Evolutionary conservation across 2,888 invertebrate species (phyloP).

Genomic region (Crepidodera aurea): DNA sequence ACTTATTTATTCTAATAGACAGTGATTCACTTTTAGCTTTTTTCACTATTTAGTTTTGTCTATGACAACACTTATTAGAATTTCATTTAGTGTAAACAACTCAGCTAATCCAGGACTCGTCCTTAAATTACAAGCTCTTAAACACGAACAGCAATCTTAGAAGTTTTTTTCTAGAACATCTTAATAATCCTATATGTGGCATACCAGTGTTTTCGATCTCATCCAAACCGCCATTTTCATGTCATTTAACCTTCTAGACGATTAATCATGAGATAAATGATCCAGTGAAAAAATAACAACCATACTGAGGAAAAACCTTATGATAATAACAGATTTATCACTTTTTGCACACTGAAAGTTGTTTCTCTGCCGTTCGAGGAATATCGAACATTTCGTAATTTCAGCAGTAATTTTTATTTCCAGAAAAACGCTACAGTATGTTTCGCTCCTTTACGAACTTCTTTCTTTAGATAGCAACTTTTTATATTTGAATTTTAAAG

Average conservation of each 20-base stretch:
- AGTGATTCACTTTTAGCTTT: too few species aligned
- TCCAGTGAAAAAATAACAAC: conserved; percentile 25
- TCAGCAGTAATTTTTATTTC: not conserved
- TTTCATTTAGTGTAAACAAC: not conserved
- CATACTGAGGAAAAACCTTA: conserved; percentile 24
- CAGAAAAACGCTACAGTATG: too few species aligned
- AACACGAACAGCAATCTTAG: conserved; percentile 19
- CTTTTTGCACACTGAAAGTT: conserved; percentile 22
- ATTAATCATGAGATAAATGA: conserved; percentile 31
- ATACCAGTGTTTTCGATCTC: conserved; percentile 26
- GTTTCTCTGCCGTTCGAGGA: conserved; percentile 1
- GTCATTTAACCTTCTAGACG: conserved; percentile 33
- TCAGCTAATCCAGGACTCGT: conserved; percentile 6
- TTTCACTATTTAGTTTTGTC: not conserved
- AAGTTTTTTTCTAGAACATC: conserved; percentile 25
- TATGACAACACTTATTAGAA: not conserved
- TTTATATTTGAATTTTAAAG: too few species aligned
- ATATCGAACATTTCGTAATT: not conserved
- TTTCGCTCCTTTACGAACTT: too few species aligned
- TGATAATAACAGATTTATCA: conserved; percentile 29
- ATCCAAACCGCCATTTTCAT: conserved; percentile 26
- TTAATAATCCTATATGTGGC: conserved; percentile 26
- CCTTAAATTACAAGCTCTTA: conserved; percentile 12
- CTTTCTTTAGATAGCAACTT: too few species aligned
- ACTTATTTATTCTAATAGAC: too few species aligned